These are phyloP conservation scores for Mnemiopsis leidyi DNA, from an alignment of 37 sponge, comb jelly and placozoan genomes.

Conservation along the genomic window DNA sequence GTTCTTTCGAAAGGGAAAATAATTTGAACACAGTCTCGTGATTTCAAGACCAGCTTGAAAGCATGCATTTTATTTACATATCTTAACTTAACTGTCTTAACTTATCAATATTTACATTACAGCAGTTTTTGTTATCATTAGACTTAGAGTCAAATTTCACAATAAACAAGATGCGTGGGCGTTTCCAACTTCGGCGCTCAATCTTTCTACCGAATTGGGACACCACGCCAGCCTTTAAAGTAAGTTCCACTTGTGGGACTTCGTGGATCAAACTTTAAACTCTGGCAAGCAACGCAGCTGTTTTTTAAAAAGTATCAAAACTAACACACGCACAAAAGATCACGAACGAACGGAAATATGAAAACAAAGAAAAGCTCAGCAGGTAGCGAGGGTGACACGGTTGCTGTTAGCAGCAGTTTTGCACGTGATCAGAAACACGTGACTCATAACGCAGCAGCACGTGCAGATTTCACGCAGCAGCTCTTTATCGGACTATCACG, in stretches of 20 bases:
- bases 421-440: too few species aligned
- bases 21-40: background rate
- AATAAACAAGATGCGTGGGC: background rate
- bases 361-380: background rate
- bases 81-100: background rate
- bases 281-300: background rate
- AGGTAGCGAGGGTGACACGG: background rate
- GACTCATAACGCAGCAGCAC: too few species aligned
- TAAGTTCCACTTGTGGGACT: background rate
- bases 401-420: background rate
- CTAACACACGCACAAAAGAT: background rate
- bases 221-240: background rate
- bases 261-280: background rate
- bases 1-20: too few species aligned
- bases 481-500: background rate
- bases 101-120: background rate
- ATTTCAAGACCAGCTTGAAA: slow-evolving; percentile 32
- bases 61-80: background rate
- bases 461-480: too few species aligned
- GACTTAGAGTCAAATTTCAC: background rate
- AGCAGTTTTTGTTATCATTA: background rate
- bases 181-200: background rate
- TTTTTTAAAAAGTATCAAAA: background rate
- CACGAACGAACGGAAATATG: background rate
- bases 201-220: background rate